A percentile compares a stretch with the other conserved stretches of the same genome.
phyloP scores from a whole-genome alignment of 2,888 invertebrate genomes.

The Agrenia bidenticulata region DNA sequence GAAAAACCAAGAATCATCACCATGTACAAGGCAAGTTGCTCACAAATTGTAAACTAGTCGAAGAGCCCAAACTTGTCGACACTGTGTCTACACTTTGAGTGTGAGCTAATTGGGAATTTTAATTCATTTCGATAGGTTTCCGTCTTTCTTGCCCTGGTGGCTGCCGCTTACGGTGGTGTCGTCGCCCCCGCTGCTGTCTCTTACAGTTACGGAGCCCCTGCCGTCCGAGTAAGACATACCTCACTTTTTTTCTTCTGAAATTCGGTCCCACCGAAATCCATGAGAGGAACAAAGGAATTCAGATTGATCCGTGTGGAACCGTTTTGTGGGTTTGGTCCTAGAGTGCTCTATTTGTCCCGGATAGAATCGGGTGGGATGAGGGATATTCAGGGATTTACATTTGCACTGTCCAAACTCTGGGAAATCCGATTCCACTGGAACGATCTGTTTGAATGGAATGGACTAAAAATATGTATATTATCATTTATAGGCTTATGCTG shows the following conservation, averaged over 20 bases:
- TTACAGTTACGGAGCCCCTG: slow-evolving; percentile 18
- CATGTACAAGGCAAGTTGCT: slow-evolving; percentile 22
- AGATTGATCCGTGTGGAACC: too few species aligned
- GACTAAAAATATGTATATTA: too few species aligned
- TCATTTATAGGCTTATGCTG: slow-evolving; percentile 7
- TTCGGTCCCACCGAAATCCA: too few species aligned
- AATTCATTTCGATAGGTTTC: slow-evolving; percentile 14
- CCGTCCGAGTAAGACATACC: slow-evolving; percentile 16
- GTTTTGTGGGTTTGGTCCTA: too few species aligned
- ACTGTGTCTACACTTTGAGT: background rate
- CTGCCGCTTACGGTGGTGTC: slow-evolving; percentile 29
- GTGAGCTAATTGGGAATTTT: background rate
- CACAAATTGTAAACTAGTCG: background rate
- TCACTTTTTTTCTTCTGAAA: background rate
- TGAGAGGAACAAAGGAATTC: too few species aligned
- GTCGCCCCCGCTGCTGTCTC: slow-evolving; percentile 19
- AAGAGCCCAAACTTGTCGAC: background rate
- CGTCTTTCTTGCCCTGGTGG: slow-evolving; percentile 32
- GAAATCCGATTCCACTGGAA: too few species aligned
- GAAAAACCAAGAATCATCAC: background rate
- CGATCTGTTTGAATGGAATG: too few species aligned
- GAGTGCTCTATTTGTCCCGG: too few species aligned
- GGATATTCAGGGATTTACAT: background rate
- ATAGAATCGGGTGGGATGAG: too few species aligned
- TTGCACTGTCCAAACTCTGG: background rate